Conservation (phyloP, 2,113 vertebrate species). For the Antechinus stuartii region DNA sequence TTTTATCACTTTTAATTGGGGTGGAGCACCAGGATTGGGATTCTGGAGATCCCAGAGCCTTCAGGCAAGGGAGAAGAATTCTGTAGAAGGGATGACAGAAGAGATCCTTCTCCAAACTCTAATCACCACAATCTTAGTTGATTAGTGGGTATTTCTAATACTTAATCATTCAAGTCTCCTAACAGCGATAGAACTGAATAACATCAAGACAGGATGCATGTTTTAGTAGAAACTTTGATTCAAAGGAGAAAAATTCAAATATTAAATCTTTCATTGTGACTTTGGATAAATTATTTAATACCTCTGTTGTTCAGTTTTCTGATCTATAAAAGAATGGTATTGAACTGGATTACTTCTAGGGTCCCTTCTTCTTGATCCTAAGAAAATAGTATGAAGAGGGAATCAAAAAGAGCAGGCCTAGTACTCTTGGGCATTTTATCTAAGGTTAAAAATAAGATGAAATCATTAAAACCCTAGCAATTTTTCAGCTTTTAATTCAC, state of each 20-base stretch:
- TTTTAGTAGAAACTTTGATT: background rate
- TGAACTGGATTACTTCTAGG: background rate
- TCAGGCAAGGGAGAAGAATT: background rate
- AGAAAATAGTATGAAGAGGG: background rate
- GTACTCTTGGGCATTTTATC: too few relatives aligned
- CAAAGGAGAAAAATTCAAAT: background rate
- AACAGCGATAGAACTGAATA: background rate
- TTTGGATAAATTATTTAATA: background rate
- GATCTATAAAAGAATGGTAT: background rate
- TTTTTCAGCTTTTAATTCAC: background rate
- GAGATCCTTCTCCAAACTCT: background rate
- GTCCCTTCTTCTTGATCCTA: background rate
- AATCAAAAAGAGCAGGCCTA: too few relatives aligned
- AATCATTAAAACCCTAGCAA: background rate
- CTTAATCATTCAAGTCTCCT: background rate
- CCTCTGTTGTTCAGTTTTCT: background rate
- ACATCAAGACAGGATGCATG: background rate
- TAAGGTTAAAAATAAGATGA: background rate
- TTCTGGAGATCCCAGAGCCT: background rate
- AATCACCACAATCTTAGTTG: background rate
- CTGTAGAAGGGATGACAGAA: background rate
- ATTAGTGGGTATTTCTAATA: background rate
- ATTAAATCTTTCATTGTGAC: background rate
- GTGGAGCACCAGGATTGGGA: background rate
- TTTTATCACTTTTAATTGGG: background rate